These are phyloP conservation scores for Drosophila santomea DNA, from an alignment of 1,140 invertebrate species.

Conservation along the genomic window DNA sequence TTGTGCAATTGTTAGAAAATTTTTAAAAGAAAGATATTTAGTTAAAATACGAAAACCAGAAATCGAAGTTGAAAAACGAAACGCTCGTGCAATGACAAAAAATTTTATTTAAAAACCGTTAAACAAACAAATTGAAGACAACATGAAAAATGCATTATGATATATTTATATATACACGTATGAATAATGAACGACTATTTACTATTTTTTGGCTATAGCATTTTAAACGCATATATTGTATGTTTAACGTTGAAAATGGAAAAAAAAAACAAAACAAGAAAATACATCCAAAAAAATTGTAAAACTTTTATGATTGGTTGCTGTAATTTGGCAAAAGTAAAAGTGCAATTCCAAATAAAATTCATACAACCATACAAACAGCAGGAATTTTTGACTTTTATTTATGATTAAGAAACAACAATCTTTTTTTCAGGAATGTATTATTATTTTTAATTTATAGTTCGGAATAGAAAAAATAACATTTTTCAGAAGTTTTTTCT, in stretches of 20 bases:
- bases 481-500: too few relatives aligned
- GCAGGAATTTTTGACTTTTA: conserved; percentile 25
- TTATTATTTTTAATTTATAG: neutral
- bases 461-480: too few relatives aligned
- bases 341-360: conserved; percentile 79
- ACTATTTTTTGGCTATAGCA: conserved; percentile 71
- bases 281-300: conserved; percentile 67
- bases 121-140: conserved; percentile 35
- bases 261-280: conserved; percentile 53
- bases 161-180: conserved; percentile 43
- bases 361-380: conserved; percentile 67
- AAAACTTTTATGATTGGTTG: conserved; percentile 68
- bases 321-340: conserved; percentile 73
- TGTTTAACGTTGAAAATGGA: conserved; percentile 41
- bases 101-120: conserved; percentile 48
- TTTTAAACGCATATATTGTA: conserved; percentile 64
- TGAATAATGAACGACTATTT: conserved; percentile 54
- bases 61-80: conserved; percentile 42
- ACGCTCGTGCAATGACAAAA: conserved; percentile 55
- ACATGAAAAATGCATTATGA: conserved; percentile 39
- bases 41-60: conserved; percentile 43
- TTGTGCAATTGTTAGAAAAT: conserved; percentile 79
- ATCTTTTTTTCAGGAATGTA: neutral
- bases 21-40: conserved; percentile 59
- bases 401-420: neutral